Conservation (phyloP, 2,888 invertebrate genomes). For the Tachina lurida region DNA sequence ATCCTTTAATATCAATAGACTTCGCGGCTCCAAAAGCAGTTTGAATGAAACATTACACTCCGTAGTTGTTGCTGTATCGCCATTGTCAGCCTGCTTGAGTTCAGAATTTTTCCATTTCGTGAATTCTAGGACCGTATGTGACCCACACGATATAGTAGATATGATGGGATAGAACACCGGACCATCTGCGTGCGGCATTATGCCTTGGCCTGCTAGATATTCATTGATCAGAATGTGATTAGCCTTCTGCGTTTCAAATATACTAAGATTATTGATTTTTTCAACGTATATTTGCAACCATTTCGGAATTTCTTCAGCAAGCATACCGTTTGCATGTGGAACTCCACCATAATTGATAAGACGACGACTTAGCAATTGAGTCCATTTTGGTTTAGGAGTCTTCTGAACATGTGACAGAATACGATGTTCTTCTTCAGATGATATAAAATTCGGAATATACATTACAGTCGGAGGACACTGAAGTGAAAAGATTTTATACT, state of each 20-base stretch:
- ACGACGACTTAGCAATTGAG: conserved; percentile 93
- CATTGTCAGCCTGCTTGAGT: conserved; percentile 39
- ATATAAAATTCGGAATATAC: conserved; percentile 95
- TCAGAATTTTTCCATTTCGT: conserved; percentile 69
- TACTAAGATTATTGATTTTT: conserved; percentile 85
- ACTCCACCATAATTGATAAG: conserved; percentile 99
- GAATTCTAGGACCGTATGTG: conserved; percentile 95
- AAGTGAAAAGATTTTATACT: conserved; percentile 4
- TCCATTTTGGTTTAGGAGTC: conserved; percentile 98
- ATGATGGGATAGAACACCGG: conserved; percentile 96
- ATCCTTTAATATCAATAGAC: conserved; percentile 92
- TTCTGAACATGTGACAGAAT: conserved; percentile 89
- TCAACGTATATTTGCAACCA: conserved; percentile 91
- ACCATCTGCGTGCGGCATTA: conserved; percentile 98
- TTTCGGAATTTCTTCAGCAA: conserved; percentile 92
- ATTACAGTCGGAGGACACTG: conserved; percentile 82
- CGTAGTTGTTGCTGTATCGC: not conserved
- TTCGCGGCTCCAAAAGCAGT: conserved; percentile 92
- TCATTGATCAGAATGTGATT: conserved; percentile 98
- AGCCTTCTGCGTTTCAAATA: conserved; percentile 88
- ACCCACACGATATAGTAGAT: conserved; percentile 95
- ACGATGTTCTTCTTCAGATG: conserved; percentile 87
- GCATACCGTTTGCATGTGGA: conserved; percentile 96
- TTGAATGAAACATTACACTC: conserved; percentile 85
- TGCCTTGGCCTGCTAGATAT: conserved; percentile 96